Evolutionary conservation across 2,797 vertebrate species (phyloP), one percentile per base, ranked within the genome.

Genomic region (Siniperca obscura): DNA sequence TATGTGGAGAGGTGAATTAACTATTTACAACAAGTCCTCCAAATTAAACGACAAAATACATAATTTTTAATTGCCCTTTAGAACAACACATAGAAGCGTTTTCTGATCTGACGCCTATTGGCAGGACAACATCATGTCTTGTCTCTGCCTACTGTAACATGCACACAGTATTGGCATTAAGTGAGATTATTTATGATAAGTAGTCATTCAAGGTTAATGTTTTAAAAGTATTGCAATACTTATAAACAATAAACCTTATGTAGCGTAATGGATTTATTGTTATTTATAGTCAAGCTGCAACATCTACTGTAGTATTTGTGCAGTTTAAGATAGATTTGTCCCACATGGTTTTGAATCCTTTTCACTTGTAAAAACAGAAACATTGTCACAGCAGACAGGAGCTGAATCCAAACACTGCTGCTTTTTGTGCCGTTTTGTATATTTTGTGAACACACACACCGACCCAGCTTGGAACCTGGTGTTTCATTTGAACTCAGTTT

Each of bases 341-440:
- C 48, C 36, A 19, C 40, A 82, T 68, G 53, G 17, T 67, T 38
- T 61, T 0, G 0, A 52, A 71, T 74, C 14, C 17, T 10, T 68
- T 70, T 67, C 67, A 79, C 65, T 77, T 76, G 71, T 65, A 52
- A 68, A 76, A 89, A 74, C 76, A 83, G n/a, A 19, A 74, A 81
- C 70, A 80, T 0, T 52, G 70, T 81, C 59, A 77, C 46, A 71
- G 71, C 55, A 65, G 75, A 30, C 65, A 70, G 22, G 13, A 75
- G 53, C 16, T 36, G n/a, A 61, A 80, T 52, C 66, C 36, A 80
- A 80, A 83, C 7, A 68, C 30, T 30, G 30, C 30, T 3, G 3
- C 30, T 30, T 30, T 30, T 30, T 30, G 30, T 30, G 30, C 30
- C 30, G 30, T 30, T 30, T 30, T 40, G 8, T 7, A 17, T 52